Evolutionary conservation across 1,140 invertebrate species (phyloP).

Genomic region (Stegodyphus dumicola): DNA sequence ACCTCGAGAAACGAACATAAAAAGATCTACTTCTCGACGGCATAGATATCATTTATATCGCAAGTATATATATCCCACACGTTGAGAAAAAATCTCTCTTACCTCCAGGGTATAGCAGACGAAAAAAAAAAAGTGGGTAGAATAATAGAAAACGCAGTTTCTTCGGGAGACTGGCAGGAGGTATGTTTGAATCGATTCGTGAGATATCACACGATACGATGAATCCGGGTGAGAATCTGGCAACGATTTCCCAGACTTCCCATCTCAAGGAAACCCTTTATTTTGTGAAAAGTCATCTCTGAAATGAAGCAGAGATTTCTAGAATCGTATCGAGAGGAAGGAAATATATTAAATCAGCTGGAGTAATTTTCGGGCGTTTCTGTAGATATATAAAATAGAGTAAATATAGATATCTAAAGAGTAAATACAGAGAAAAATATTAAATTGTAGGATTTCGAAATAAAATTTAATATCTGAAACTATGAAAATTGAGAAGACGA

Average conservation of each 20-base stretch:
- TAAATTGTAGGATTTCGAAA: too few relatives aligned
- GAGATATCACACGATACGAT: conserved; percentile 37
- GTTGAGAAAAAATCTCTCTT: background rate
- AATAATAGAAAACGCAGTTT: conserved; percentile 2
- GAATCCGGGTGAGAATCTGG: conserved; percentile 46
- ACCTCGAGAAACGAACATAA: too few relatives aligned
- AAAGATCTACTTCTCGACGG: too few relatives aligned
- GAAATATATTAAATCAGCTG: background rate
- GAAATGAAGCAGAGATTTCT: conserved; percentile 15
- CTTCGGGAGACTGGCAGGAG: background rate
- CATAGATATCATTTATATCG: too few relatives aligned
- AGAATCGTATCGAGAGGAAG: background rate
- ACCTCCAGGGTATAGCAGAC: background rate
- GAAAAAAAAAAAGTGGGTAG: background rate
- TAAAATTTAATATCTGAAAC: too few relatives aligned
- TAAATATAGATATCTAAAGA: too few relatives aligned
- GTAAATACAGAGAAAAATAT: too few relatives aligned
- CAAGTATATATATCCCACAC: too few relatives aligned
- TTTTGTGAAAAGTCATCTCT: conserved; percentile 35
- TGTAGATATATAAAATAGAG: too few relatives aligned
- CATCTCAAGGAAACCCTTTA: conserved; percentile 1
- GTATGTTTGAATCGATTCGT: conserved; percentile 12
- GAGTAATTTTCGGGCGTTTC: too few relatives aligned
- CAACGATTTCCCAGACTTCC: conserved; percentile 24
- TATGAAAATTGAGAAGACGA: too few relatives aligned